phyloP scores from a whole-genome alignment of 1,140 invertebrate species.

The Scaptodrosophila lebanonensis region DNA sequence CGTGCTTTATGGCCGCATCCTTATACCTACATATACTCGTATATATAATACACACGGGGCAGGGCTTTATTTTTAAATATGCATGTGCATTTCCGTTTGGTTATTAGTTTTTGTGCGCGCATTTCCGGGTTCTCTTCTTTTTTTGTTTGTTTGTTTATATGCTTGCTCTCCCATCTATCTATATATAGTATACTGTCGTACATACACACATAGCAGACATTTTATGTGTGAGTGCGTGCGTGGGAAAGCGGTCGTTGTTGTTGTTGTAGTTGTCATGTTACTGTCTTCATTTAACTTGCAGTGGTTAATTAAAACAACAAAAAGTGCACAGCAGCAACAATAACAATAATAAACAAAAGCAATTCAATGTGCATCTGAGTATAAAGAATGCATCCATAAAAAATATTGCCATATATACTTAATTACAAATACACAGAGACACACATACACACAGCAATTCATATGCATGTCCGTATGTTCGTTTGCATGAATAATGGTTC shows the following conservation, averaged over 20 bases:
- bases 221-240: not conserved
- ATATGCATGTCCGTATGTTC: too few species aligned
- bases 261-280: conserved; percentile 47
- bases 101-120: conserved; percentile 63
- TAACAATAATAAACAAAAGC: not conserved
- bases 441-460: not conserved
- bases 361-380: not conserved
- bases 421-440: too few species aligned
- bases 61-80: conserved; percentile 13
- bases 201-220: too few species aligned
- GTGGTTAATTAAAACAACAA: conserved; percentile 61
- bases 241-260: conserved; percentile 16
- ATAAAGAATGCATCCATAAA: not conserved
- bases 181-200: conserved; percentile 26
- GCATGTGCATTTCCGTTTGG: conserved; percentile 58
- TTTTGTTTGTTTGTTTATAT: conserved; percentile 26
- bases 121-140: conserved; percentile 50
- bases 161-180: not conserved
- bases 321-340: conserved; percentile 18
- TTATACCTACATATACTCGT: conserved; percentile 26
- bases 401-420: too few species aligned
- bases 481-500: too few species aligned
- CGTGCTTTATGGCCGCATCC: conserved; percentile 53
- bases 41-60: conserved; percentile 1
- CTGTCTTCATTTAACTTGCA: conserved; percentile 62